Base-by-base conservation (phyloP, 2,113 vertebrate species). In the Nasalis larvatus region DNA sequence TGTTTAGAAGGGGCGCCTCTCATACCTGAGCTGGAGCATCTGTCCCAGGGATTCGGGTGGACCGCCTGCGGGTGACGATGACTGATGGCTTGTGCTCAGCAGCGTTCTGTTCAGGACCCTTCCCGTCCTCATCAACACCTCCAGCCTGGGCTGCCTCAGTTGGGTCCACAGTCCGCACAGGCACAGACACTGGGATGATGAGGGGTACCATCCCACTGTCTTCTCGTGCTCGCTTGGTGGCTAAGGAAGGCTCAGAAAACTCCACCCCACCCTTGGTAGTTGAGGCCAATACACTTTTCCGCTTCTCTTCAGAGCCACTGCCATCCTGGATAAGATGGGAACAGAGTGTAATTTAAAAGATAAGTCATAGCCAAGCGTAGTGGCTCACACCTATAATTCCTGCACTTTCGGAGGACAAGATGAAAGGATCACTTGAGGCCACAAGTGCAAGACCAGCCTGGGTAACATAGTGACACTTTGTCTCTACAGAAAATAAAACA, bases 101-200 rank as follows among this genome's bases (percentile, higher is more conserved):
- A 2, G 97, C 96, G 98, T 98, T 95, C 27, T 98, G 98, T 81
- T 99, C 99, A 0, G 98, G 99, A 20, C 96, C 89, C 98, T 99
- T 99, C 97, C 97, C 98, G 3, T 99, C 98, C 89, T 99, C 98
- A 1, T 97, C 98, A n/a, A 98, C 98, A 92, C 92, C 85, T 82
- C 94, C 97, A 1, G 99, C 99, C 25, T 98, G 98, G 80, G 98
- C 99, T 0, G 98, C 97, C 74, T 98, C 99, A 0, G 98, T 96
- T 8, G 98, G 98, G 21, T 99, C 99, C 74, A 98, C 98, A 92
- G 99, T 98, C 94, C 98, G 99, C 90, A 99, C 99, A 5, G 99
- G 99, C 82, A 99, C 99, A 3, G 99, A 99, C 68, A 99, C 99
- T 0, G 99, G 99, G 98, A 99, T 99, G 97, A 99, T 99, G 66